Evolutionary conservation across 2,797 vertebrate genomes (phyloP).

Genomic region (Arrhamphus sclerolepis): DNA sequence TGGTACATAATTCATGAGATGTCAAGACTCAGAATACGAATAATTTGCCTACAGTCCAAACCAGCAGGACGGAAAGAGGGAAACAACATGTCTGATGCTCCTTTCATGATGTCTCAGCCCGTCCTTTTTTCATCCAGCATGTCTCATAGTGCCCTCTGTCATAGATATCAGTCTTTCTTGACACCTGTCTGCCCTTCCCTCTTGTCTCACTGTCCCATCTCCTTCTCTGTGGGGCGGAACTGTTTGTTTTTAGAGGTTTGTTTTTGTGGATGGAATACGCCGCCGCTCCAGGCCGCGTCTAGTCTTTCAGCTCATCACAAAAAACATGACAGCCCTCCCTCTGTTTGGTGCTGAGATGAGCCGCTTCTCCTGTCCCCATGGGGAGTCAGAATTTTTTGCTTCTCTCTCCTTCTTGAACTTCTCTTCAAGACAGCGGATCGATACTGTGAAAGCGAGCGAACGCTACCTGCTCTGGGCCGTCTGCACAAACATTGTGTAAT

Average conservation of each 20-base stretch:
- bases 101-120: conserved; percentile 49
- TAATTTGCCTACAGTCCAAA: conserved; percentile 33
- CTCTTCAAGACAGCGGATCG: conserved; percentile 77
- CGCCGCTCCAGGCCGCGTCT: conserved; percentile 73
- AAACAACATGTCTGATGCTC: conserved; percentile 38
- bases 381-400: conserved; percentile 76
- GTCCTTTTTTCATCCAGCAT: conserved; percentile 50
- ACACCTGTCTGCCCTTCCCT: conserved; percentile 76
- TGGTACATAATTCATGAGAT: conserved; percentile 63
- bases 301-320: conserved; percentile 83
- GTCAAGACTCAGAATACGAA: conserved; percentile 47
- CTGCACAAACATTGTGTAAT: conserved; percentile 67
- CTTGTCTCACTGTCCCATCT: conserved; percentile 68
- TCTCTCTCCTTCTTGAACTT: conserved; percentile 76
- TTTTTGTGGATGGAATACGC: conserved; percentile 78
- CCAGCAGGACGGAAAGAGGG: conserved; percentile 42
- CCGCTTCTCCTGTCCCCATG: conserved; percentile 73
- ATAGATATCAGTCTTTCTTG: conserved; percentile 66
- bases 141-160: conserved; percentile 66
- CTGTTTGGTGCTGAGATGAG: conserved; percentile 81
- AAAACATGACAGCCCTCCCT: conserved; percentile 84
- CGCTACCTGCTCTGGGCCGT: conserved; percentile 66
- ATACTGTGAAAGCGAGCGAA: conserved; percentile 65
- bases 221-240: conserved; percentile 73
- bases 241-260: conserved; percentile 79